phyloP scores from a whole-genome alignment of 2,797 vertebrate species.

The Protonibea diacanthus region DNA sequence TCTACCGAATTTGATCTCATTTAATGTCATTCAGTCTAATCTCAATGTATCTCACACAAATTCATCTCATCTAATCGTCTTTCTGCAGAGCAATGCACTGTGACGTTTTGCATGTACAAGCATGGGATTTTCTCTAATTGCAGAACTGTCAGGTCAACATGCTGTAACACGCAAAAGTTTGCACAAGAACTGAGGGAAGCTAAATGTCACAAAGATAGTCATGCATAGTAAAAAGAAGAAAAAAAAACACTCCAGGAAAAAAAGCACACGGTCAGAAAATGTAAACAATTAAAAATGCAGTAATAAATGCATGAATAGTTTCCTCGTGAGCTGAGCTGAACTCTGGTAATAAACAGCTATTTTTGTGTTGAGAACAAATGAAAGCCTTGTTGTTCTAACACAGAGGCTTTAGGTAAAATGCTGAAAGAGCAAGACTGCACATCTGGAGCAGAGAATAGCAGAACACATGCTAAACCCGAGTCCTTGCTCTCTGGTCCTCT shows the following conservation, averaged over 20 bases:
- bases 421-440: constrained; percentile 67
- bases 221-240: background rate
- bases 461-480: constrained; percentile 57
- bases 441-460: constrained; percentile 66
- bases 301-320: constrained; percentile 18
- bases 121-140: background rate
- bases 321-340: constrained; percentile 17
- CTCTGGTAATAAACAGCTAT: constrained; percentile 41
- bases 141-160: constrained; percentile 16
- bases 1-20: background rate
- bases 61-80: background rate
- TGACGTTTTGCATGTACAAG: background rate
- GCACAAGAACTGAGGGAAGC: background rate
- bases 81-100: background rate
- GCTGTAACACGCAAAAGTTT: background rate
- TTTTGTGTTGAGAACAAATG: constrained; percentile 44
- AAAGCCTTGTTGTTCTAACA: constrained; percentile 44
- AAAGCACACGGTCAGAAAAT: background rate
- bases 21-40: background rate
- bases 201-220: constrained; percentile 23
- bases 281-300: background rate
- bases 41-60: background rate
- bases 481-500: constrained; percentile 38
- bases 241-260: background rate
- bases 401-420: constrained; percentile 61